phyloP scores from a whole-genome alignment of 2,797 vertebrate genomes.

The Premnoplex brunnescens region DNA sequence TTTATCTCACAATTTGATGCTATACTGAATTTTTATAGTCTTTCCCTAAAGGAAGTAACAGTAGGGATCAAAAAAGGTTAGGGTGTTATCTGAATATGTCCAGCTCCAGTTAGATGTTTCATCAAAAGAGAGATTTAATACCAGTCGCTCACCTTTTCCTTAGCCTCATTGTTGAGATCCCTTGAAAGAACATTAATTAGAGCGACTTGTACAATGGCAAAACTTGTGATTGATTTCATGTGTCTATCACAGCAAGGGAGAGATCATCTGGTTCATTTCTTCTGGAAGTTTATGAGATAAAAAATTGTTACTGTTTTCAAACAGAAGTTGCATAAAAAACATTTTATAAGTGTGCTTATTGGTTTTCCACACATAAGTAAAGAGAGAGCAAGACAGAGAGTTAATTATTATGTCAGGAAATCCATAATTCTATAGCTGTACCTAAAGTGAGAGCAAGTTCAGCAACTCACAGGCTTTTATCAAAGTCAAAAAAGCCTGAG shows the following conservation, averaged over 20 bases:
- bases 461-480: constrained; percentile 56
- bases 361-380: background rate
- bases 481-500: constrained; percentile 65
- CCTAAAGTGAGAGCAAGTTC: constrained; percentile 61
- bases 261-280: background rate
- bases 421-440: constrained; percentile 38
- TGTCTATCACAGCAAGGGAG: background rate
- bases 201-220: background rate
- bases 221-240: background rate
- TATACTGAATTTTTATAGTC: background rate
- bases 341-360: background rate
- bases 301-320: background rate
- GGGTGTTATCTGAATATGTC: background rate
- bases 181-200: background rate
- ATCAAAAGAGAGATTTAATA: background rate
- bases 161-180: background rate
- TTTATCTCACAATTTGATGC: background rate
- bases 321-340: background rate
- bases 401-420: constrained; percentile 60
- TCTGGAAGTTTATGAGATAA: background rate
- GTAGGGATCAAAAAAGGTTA: background rate
- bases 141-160: background rate
- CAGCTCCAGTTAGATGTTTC: background rate
- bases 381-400: background rate
- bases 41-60: background rate